phyloP scores from a whole-genome alignment of 2,888 invertebrate genomes.

The Automeris io region DNA sequence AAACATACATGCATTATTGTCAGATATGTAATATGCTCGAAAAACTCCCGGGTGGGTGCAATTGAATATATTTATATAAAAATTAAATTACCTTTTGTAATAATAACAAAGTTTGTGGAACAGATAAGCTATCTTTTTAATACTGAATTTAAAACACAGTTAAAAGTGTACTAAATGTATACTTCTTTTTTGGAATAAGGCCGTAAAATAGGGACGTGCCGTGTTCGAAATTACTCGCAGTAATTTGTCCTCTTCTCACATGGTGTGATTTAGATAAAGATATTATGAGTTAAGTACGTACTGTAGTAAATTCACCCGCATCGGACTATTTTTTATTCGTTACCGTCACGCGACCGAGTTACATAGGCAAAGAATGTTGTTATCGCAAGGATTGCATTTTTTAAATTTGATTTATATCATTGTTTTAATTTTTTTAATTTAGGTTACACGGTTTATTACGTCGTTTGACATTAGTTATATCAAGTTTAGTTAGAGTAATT shows the following conservation, averaged over 20 bases:
- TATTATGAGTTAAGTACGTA: conserved; percentile 58
- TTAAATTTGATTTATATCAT: conserved; percentile 15
- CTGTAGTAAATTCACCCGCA: conserved; percentile 63
- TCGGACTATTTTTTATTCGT: conserved; percentile 48
- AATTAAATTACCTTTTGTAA: too few species aligned
- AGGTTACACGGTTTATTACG: conserved; percentile 6
- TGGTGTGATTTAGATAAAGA: conserved; percentile 65
- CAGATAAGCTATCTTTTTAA: too few species aligned
- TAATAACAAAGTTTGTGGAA: too few species aligned
- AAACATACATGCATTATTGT: too few species aligned
- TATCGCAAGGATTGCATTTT: conserved; percentile 44
- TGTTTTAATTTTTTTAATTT: conserved; percentile 5
- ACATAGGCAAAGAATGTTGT: conserved; percentile 61
- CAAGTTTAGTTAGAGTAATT: background rate
- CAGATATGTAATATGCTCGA: too few species aligned
- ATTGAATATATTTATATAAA: too few species aligned
- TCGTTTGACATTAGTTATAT: conserved; percentile 10
- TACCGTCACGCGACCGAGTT: conserved; percentile 53
- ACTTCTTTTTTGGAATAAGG: conserved; percentile 19
- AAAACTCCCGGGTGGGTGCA: too few species aligned
- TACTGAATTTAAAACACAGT: too few species aligned
- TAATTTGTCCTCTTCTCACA: conserved; percentile 47
- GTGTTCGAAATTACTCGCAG: conserved; percentile 23
- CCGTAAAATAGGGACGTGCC: conserved; percentile 27
- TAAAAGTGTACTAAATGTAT: conserved; percentile 12